A percentile compares a stretch with the other conserved stretches of the same genome.
phyloP scores from a whole-genome alignment of 2,888 invertebrate genomes.

The Alloscopus bannaensis region DNA sequence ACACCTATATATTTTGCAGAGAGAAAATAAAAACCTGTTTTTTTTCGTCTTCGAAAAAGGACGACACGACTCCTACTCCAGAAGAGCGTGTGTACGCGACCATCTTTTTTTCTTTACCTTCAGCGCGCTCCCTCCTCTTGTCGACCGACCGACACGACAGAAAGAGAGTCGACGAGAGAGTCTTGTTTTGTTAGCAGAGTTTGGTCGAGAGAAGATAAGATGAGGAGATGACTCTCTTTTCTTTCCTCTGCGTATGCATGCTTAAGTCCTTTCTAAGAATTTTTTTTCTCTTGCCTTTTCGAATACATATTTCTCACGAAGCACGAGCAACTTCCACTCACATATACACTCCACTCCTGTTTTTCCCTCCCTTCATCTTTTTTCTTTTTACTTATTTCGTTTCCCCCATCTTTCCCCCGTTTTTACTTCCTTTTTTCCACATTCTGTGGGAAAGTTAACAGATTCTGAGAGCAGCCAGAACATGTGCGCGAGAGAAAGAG shows the following conservation, averaged over 20 bases:
- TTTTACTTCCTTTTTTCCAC: conserved; percentile 10
- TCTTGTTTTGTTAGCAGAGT: conserved; percentile 25
- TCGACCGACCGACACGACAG: no score
- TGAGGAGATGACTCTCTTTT: conserved; percentile 31
- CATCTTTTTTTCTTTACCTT: no score
- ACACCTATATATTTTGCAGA: no score
- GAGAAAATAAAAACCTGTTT: no score
- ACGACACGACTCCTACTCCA: no score
- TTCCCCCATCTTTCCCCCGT: conserved; percentile 27
- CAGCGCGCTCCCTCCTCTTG: no score
- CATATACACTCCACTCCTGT: background rate
- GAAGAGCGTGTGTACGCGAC: no score
- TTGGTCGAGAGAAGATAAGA: conserved; percentile 20
- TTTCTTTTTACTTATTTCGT: conserved; percentile 15
- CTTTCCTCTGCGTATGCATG: conserved; percentile 21
- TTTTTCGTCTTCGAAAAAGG: no score
- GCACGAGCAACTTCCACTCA: no score
- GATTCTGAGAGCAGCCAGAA: conserved; percentile 28
- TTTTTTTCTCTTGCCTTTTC: conserved; percentile 2
- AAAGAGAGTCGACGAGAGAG: background rate
- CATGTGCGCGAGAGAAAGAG: no score
- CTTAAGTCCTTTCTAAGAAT: conserved; percentile 49
- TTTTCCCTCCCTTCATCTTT: conserved; percentile 38
- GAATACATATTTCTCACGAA: conserved; percentile 5
- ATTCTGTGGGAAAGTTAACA: conserved; percentile 62